Base-by-base conservation (phyloP, 2,113 vertebrate species). In the Pica pica region DNA sequence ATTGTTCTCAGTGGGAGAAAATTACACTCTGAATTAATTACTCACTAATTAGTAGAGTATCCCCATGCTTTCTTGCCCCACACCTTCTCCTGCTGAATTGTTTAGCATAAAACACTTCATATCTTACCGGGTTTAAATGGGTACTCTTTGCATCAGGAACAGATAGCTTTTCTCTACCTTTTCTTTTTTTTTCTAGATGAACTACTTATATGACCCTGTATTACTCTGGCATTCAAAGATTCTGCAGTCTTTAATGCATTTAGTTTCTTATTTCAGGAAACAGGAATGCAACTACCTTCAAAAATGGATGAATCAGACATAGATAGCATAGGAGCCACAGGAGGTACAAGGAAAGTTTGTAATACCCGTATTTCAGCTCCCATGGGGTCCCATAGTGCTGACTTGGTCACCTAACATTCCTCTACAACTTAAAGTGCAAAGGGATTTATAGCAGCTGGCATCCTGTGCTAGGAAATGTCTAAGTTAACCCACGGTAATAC, bases 21-120 rank as follows among this genome's bases (percentile, higher is more conserved):
- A 95, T 87, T 93, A 47, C 73, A 73, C 67, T 93, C 46, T 83
- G 82, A 95, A 87, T 94, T 91, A 95, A 95, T 95, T 89, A 53
- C 67, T 82, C 33, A 42, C 46, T 93, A 93, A 96, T 96, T 95
- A 92, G 65, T 65, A 64, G 63, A 74, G 53, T 64, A 83, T 91
- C 63, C 77, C 73, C 53, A 67, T 77, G 63, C 23, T 90, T 88
- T 88, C 63, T 86, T 92, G 88, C 82, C 92, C 95, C 96, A 96
- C 46, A 86, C 37, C 83, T 93, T 94, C 46, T 76, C n/a, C n/a
- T 42, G 55, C 42, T 86, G 75, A 90, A 95, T 88, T 83, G 39
- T 90, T 90, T 83, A 86, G 35, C 67, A 59, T 85, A 86, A 93
- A 93, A 16, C 16, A 57, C 50, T 88, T 13, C 6, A 4, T 70